Base-by-base conservation (phyloP, 1,140 invertebrate genomes). In the Sitodiplosis mosellana region DNA sequence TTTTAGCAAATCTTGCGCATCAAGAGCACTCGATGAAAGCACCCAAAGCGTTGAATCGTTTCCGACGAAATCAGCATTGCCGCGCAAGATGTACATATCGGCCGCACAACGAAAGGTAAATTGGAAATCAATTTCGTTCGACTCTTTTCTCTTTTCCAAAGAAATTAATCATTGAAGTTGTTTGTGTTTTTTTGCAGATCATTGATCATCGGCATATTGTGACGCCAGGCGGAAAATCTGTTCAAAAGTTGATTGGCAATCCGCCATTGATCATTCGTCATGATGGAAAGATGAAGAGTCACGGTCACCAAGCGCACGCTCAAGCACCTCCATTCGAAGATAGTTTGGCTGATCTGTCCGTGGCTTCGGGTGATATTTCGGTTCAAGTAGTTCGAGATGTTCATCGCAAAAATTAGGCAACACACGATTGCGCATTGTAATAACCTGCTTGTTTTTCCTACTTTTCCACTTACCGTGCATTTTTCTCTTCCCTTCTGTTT, bases 331-430 rank as follows among this genome's bases (percentile, higher is more conserved):
- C 42, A 12, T 45, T 52, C 11, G 58, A 63, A 36, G 53, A 62
- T 19, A 67, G 64, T 52, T 55, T 66, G 36, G 65, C 63, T 10
- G 58, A 67, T 59, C 44, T 67, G 18, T 58, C 59, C 3, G 43
- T 65, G 1, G 58, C 59, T 22, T 56, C 61, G 2, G 61, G 63
- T 10, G 65, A 67, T 50, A 51, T 66, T 22, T 67, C 65, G 12
- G 22, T 66, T 11, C 61, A 63, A 27, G 27, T 27, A 5, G 27
- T 27, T 27, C 27, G 10, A 27, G 27, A 27, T 27, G 27, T 27
- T 27, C 27, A 27, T 27, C 27, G 27, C 27, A 27, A 27, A 27
- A 27, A 27, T 27, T 27, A 27, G n/a, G n/a, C n/a, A 27, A 27
- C 27, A 27, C 27, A 27, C 27, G 27, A 27, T 10, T 27, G 27